A percentile compares a stretch with the other conserved stretches of the same genome.
Conservation (phyloP, 2,797 vertebrate species). For the Numenius phaeopus region DNA sequence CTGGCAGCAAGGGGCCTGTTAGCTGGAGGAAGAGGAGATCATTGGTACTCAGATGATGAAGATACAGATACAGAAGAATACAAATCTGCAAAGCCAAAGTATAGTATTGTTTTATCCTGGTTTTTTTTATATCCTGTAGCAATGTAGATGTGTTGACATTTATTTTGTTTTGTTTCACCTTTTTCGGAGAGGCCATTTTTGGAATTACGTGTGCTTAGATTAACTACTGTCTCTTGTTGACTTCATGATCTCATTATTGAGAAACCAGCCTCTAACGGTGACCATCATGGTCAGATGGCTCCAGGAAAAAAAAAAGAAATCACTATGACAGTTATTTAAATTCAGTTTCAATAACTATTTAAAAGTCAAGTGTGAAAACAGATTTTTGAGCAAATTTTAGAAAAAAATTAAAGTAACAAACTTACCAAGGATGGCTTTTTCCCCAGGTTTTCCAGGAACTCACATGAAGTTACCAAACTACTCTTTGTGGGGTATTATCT, state of each 20-base stretch:
- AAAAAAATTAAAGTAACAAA: background rate
- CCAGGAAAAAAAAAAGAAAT: background rate
- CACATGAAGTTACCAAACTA: background rate
- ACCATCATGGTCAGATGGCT: background rate
- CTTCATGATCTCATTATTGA: background rate
- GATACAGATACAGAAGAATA: constrained; percentile 99
- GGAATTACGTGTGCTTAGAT: background rate
- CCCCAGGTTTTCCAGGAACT: background rate
- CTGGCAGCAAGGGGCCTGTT: constrained; percentile 93
- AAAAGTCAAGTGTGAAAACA: background rate
- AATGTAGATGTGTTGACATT: background rate
- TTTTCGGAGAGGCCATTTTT: background rate
- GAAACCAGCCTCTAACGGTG: background rate
- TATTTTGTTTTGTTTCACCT: background rate
- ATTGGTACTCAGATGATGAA: constrained; percentile 96
- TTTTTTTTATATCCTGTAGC: background rate
- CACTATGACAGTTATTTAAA: background rate
- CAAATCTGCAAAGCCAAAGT: constrained; percentile 93
- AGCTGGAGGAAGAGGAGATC: constrained; percentile 94
- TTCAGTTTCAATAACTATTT: background rate
- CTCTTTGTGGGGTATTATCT: background rate
- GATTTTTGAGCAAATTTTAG: background rate
- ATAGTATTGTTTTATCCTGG: constrained; percentile 49
- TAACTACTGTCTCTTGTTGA: background rate
- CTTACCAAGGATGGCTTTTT: background rate